These are phyloP conservation scores for Parnassius orleans DNA, from an alignment of 2,888 invertebrate genomes.

Conservation along the genomic window DNA sequence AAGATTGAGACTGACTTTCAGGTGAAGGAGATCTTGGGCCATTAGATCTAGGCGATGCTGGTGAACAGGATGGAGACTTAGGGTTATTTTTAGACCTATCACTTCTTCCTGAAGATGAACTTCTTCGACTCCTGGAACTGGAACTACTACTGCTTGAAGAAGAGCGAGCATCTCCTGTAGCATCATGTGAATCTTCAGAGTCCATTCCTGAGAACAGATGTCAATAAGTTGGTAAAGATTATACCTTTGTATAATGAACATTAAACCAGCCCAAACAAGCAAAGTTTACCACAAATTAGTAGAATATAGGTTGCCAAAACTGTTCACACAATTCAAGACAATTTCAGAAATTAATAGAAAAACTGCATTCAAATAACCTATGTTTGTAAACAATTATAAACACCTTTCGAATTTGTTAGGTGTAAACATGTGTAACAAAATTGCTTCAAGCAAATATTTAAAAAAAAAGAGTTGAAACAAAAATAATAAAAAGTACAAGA, in stretches of 20 bases:
- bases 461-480: constrained; percentile 18
- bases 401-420: constrained; percentile 1
- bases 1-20: constrained; percentile 37
- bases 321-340: constrained; percentile 21
- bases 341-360: constrained; percentile 8
- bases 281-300: constrained; percentile 27
- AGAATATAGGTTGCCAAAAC: constrained; percentile 24
- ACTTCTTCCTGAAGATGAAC: constrained; percentile 67
- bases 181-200: constrained; percentile 82
- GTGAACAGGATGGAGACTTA: constrained; percentile 56
- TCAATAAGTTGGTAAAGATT: constrained; percentile 39
- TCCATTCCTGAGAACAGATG: constrained; percentile 78
- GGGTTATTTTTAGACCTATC: constrained; percentile 62
- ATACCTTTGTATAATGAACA: constrained; percentile 19
- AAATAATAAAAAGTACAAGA: constrained; percentile 17
- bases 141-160: constrained; percentile 77
- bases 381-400: neutral
- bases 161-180: constrained; percentile 61
- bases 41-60: constrained; percentile 40
- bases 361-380: too few relatives aligned
- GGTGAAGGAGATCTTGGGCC: constrained; percentile 53
- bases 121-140: constrained; percentile 66
- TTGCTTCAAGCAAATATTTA: neutral
- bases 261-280: constrained; percentile 41
- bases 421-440: constrained; percentile 1